These are phyloP conservation scores for Rhopilema esculentum DNA, from an alignment of 30 jellyfish, hydroid and myxozoan species.

Conservation along the genomic window DNA sequence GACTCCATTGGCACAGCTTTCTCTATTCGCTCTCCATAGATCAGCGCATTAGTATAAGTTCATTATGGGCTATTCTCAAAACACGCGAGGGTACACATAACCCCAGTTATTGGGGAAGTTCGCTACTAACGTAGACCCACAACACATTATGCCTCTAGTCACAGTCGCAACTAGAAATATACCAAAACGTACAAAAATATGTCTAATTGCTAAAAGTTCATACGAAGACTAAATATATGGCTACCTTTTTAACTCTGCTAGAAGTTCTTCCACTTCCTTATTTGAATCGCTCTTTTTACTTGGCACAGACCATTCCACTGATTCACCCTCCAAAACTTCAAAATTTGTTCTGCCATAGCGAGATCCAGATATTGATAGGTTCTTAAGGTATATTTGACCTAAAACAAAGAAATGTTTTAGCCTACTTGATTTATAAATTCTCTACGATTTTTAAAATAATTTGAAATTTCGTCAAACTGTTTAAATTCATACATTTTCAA, in stretches of 20 bases:
- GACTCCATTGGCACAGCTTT: too few species aligned
- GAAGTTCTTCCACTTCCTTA: constrained; percentile 31
- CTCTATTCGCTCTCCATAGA: too few species aligned
- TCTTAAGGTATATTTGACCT: constrained; percentile 69
- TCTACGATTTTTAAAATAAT: too few species aligned
- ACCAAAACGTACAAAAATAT: background rate
- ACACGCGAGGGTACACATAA: too few species aligned
- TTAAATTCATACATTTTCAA: too few species aligned
- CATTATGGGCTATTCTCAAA: too few species aligned
- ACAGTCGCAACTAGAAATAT: too few species aligned
- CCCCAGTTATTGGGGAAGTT: background rate
- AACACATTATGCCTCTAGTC: background rate
- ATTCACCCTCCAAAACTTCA: constrained; percentile 72
- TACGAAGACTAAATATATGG: background rate
- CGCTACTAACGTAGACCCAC: background rate
- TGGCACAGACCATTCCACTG: constrained; percentile 87
- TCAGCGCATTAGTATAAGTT: too few species aligned
- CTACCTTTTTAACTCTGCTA: constrained; percentile 56
- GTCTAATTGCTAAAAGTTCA: background rate
- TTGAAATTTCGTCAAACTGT: too few species aligned
- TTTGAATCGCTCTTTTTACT: background rate
- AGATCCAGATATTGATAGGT: constrained; percentile 81
- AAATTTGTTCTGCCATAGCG: constrained; percentile 67
- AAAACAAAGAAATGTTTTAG: background rate
- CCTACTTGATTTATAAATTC: background rate